Evolutionary conservation across 2,113 vertebrate species (phyloP).

Genomic region (Rhinoptilus africanus): DNA sequence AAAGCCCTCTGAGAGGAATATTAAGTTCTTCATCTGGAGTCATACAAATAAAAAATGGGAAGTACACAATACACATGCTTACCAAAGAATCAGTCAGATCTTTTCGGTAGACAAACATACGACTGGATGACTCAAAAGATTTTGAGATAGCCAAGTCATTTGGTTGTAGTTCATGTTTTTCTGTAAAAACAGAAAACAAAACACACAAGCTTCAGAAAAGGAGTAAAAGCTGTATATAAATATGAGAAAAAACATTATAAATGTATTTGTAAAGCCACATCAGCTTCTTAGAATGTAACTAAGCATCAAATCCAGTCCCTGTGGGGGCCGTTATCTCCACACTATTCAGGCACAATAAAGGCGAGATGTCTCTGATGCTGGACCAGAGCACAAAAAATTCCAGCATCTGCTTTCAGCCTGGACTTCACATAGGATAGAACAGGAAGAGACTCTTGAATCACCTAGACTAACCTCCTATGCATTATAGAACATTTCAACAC

Average conservation of each 20-base stretch:
- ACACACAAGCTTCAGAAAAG: background rate
- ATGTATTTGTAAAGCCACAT: background rate
- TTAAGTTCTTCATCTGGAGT: background rate
- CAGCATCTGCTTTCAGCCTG: background rate
- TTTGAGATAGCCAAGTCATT: conserved; percentile 85
- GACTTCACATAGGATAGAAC: background rate
- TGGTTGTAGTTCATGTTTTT: conserved; percentile 85
- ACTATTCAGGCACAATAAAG: background rate
- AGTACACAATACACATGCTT: conserved; percentile 32
- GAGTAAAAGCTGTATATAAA: background rate
- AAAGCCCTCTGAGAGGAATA: background rate
- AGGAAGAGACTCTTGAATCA: background rate
- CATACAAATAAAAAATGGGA: background rate
- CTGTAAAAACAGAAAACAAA: conserved; percentile 69
- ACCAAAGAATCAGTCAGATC: conserved; percentile 88
- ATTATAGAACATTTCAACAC: background rate
- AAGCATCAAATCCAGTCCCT: background rate
- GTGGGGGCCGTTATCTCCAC: background rate
- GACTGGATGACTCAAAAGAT: conserved; percentile 79
- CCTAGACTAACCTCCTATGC: background rate
- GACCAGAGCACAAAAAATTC: background rate
- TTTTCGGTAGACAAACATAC: conserved; percentile 88
- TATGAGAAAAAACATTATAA: background rate
- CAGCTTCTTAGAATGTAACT: background rate
- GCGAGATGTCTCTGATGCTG: background rate